A percentile compares a stretch with the other conserved stretches of the same genome.
These are phyloP conservation scores for Scylla paramamosain DNA, from an alignment of 1,140 invertebrate species.

Conservation along the genomic window DNA sequence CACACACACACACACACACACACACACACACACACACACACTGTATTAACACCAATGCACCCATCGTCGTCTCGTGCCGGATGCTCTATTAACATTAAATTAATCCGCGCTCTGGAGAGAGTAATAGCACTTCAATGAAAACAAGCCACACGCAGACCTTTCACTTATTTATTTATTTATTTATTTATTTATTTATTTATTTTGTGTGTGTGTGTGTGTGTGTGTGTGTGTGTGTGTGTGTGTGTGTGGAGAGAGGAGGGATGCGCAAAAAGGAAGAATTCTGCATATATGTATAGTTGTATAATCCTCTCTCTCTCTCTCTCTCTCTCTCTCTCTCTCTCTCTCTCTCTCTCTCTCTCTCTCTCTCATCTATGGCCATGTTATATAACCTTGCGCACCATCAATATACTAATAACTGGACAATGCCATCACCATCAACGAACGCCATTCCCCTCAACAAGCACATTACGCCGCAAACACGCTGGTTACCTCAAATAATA, in stretches of 20 bases:
- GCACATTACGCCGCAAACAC: no score
- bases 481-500: no score
- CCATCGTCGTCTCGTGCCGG: neutral
- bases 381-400: no score
- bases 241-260: conserved; percentile 33
- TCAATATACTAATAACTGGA: no score
- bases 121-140: no score
- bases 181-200: conserved; percentile 54
- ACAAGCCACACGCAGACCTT: neutral
- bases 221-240: conserved; percentile 60
- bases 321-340: neutral
- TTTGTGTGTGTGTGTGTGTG: conserved; percentile 57
- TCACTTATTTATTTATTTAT: conserved; percentile 33
- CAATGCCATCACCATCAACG: no score
- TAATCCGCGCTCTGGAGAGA: no score
- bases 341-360: conserved; percentile 23
- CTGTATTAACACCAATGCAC: no score
- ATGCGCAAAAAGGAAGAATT: conserved; percentile 44
- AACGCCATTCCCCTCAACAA: no score
- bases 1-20: neutral
- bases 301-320: neutral
- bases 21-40: neutral
- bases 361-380: neutral
- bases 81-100: no score
- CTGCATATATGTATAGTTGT: conserved; percentile 23